Conservation (phyloP, 2,797 vertebrate species). For the Heliangelus exortis region DNA sequence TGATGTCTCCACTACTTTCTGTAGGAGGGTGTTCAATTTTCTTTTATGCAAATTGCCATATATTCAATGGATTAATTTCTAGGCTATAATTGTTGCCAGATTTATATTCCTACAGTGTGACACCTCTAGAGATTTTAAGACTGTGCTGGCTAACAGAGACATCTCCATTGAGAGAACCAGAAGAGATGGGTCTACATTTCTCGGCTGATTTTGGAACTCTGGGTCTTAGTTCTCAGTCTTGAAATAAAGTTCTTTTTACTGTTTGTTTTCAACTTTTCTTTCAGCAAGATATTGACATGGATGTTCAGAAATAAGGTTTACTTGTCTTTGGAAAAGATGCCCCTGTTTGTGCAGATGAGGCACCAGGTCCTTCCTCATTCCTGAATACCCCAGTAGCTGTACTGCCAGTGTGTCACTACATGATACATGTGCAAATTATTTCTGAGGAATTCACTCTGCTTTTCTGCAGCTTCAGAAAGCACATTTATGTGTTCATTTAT, state of each 20-base stretch:
- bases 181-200: background rate
- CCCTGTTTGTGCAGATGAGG: background rate
- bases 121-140: background rate
- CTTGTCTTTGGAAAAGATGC: background rate
- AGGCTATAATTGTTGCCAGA: background rate
- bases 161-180: background rate
- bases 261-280: background rate
- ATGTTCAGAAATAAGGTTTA: background rate
- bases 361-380: background rate
- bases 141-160: background rate
- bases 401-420: background rate
- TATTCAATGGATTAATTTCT: background rate
- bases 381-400: slow-evolving; percentile 16
- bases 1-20: background rate
- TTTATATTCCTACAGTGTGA: background rate
- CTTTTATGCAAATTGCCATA: background rate
- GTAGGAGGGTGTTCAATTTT: background rate
- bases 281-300: too few species aligned
- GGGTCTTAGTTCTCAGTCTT: background rate
- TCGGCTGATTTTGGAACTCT: background rate
- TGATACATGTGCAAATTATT: slow-evolving; percentile 44
- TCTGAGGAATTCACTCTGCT: slow-evolving; percentile 25
- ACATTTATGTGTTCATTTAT: slow-evolving; percentile 26
- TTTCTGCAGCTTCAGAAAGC: slow-evolving; percentile 9
- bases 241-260: background rate